Evolutionary conservation across 2,888 invertebrate species (phyloP).

Genomic region (Andricus quercusramuli): DNA sequence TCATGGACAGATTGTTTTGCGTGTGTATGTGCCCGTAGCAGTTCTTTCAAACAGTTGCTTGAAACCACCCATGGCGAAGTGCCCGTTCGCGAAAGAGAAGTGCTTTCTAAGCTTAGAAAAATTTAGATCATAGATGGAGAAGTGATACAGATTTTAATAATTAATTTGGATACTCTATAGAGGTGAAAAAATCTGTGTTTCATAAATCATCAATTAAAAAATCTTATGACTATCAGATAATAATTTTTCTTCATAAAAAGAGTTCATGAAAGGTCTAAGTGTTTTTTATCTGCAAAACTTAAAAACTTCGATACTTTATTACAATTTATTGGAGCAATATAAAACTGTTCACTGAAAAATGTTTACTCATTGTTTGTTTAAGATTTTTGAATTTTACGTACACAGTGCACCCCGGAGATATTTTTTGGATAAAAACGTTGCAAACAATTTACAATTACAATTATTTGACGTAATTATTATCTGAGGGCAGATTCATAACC

Average conservation of each 20-base stretch:
- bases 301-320: no score
- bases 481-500: no score
- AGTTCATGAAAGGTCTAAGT: no score
- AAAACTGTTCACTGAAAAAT: no score
- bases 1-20: constrained; percentile 53
- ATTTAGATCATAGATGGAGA: neutral
- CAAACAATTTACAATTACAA: no score
- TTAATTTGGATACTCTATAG: neutral
- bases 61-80: constrained; percentile 55
- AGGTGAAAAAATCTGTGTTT: neutral
- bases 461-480: no score
- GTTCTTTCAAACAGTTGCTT: constrained; percentile 53
- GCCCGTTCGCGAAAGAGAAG: constrained; percentile 44
- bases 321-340: no score
- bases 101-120: neutral
- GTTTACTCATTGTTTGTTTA: no score
- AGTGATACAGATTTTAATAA: neutral
- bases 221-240: neutral
- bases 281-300: no score
- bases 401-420: no score
- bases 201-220: neutral
- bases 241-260: neutral
- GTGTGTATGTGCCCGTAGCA: constrained; percentile 48
- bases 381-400: no score
- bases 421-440: no score